These are phyloP conservation scores for Cirrhinus molitorella DNA, from an alignment of 2,797 vertebrate species.

Conservation along the genomic window DNA sequence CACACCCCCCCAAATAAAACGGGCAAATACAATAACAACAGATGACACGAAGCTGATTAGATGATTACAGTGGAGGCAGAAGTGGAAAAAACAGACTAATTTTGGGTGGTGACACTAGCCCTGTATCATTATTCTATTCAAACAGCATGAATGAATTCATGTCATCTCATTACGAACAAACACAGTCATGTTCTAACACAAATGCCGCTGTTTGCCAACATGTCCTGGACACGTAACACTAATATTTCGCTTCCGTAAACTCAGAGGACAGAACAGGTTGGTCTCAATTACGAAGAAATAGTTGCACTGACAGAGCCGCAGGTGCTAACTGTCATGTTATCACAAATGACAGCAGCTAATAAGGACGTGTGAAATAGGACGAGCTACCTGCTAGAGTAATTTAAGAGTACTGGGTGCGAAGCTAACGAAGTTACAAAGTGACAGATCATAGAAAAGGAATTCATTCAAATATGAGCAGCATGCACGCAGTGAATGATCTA, in stretches of 20 bases:
- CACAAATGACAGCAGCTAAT: conserved; percentile 52
- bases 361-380: conserved; percentile 31
- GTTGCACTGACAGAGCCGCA: conserved; percentile 17
- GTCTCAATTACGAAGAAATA: conserved; percentile 24
- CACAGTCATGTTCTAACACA: conserved; percentile 7
- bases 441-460: background rate
- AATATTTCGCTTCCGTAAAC: background rate
- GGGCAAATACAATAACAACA: conserved; percentile 61
- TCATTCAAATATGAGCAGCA: background rate
- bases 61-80: conserved; percentile 57
- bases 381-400: background rate
- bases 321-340: conserved; percentile 40
- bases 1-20: conserved; percentile 59
- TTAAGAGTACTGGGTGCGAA: conserved; percentile 1
- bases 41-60: conserved; percentile 58
- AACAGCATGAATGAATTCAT: conserved; percentile 2
- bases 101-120: conserved; percentile 12
- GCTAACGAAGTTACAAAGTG: conserved; percentile 1
- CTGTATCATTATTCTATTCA: conserved; percentile 29
- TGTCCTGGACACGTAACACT: background rate
- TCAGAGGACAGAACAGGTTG: conserved; percentile 11
- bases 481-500: background rate
- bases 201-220: conserved; percentile 11
- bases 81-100: background rate
- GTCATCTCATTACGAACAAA: conserved; percentile 18